These are phyloP conservation scores for Hydroisotoma schaefferi DNA, from an alignment of 2,888 invertebrate genomes.

Conservation along the genomic window DNA sequence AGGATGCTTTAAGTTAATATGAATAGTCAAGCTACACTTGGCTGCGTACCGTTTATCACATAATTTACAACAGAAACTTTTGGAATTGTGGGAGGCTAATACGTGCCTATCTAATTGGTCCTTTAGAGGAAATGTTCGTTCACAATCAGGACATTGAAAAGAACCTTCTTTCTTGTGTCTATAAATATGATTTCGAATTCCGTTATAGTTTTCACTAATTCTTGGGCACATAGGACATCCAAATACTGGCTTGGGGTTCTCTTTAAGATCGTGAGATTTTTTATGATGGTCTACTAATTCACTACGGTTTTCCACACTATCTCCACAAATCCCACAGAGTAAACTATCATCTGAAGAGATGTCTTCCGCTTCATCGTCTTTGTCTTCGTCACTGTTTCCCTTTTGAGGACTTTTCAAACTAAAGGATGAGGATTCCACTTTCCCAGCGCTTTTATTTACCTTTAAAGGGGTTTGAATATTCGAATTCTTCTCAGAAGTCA, in stretches of 20 bases:
- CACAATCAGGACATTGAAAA: constrained; percentile 32
- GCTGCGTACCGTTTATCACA: constrained; percentile 37
- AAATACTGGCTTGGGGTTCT: constrained; percentile 16
- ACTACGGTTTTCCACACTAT: not conserved
- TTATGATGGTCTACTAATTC: constrained; percentile 14
- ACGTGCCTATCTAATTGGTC: constrained; percentile 32
- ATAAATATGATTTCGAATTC: constrained; percentile 30
- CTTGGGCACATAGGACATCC: constrained; percentile 37
- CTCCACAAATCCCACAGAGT: constrained; percentile 2
- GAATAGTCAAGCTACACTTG: constrained; percentile 24
- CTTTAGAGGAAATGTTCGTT: constrained; percentile 31
- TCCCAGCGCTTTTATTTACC: not conserved
- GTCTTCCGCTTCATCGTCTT: not conserved
- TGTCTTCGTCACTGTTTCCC: not conserved
- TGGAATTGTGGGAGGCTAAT: constrained; percentile 25
- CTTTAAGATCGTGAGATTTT: constrained; percentile 9
- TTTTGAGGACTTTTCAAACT: too few species aligned
- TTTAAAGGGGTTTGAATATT: too few species aligned
- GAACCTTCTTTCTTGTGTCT: constrained; percentile 26
- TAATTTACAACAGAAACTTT: constrained; percentile 24
- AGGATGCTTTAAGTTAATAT: constrained; percentile 28
- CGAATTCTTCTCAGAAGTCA: too few species aligned
- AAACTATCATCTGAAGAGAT: not conserved
- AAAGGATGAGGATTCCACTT: not conserved
- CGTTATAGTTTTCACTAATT: constrained; percentile 34